phyloP scores from a whole-genome alignment of 2,797 vertebrate genomes.

The Peromyscus aztecus region DNA sequence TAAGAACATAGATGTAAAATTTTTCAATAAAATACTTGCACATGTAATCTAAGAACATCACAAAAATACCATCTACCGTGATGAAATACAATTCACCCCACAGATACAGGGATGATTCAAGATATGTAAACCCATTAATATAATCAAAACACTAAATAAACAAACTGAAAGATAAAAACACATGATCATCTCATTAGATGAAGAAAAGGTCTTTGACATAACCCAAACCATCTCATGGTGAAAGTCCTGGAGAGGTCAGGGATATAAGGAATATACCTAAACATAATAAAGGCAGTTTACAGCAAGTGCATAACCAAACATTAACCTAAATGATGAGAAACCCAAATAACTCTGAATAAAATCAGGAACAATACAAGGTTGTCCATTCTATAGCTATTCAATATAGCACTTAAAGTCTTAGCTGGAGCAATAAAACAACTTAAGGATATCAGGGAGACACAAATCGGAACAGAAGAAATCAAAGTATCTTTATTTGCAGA shows the following conservation, averaged over 20 bases:
- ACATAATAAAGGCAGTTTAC: not conserved
- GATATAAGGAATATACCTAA: not conserved
- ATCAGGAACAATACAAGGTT: not conserved
- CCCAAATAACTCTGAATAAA: not conserved
- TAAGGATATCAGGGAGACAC: not conserved
- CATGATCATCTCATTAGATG: not conserved
- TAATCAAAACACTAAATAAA: not conserved
- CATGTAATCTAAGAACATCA: not conserved
- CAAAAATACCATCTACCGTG: not conserved
- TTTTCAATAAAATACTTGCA: not conserved
- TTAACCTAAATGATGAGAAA: not conserved
- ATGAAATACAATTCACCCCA: not conserved
- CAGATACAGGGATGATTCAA: not conserved
- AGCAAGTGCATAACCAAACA: not conserved
- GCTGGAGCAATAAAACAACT: not conserved
- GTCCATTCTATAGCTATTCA: not conserved
- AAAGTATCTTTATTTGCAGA: not conserved
- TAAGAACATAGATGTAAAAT: not conserved
- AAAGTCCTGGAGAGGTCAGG: not conserved
- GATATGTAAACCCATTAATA: not conserved
- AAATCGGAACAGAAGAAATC: not conserved
- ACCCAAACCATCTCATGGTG: not conserved
- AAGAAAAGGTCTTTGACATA: not conserved
- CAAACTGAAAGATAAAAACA: not conserved
- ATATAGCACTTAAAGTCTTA: not conserved